Base-by-base conservation (phyloP, 2,113 vertebrate species). In the Clarias magur region DNA sequence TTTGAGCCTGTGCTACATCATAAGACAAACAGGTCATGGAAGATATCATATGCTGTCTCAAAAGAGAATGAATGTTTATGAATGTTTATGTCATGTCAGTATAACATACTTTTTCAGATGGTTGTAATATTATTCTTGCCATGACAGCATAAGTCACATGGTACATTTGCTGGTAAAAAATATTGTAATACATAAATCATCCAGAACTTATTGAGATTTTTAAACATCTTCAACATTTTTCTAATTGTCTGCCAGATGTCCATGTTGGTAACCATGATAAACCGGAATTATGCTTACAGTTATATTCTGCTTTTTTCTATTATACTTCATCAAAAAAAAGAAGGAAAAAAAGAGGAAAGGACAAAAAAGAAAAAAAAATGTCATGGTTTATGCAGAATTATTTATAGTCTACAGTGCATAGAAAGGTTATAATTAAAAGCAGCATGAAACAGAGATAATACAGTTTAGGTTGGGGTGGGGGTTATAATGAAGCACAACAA, bases 341-440 rank as follows among this genome's bases (percentile, higher is more conserved):
- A 34, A 38, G 2, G 2, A 38, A 38, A 38, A 38, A 38, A 38
- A 38, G 34, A 38, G 34, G 34, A 38, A 38, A 38, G 34, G 34
- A 3, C 30, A 38, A 38, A 38, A 38, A 48, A 48, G 6, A 42
- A 42, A 42, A 15, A 53, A 17, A 56, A 56, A 16, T 9, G 53
- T 27, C 53, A 57, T 9, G 16, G 9, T 59, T 34, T 59, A 34
- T 80, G 56, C 27, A 59, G 78, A 56, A 27, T 79, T 79, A 79
- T 79, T 79, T 54, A 79, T 27, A 54, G 53, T 1, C 12, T 56
- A 30, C 53, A 79, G 25, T 30, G 25, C 75, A 79, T 27, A 79
- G 3, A 56, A 56, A 79, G 25, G 15, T 79, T 79, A 56, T 79
- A 79, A 56, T 79, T 56, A 79, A 79, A 79, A 79, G 75, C 25